These are phyloP conservation scores for Mormyrus hasselquistii DNA, from an alignment of 2,797 vertebrate genomes.

Conservation along the genomic window DNA sequence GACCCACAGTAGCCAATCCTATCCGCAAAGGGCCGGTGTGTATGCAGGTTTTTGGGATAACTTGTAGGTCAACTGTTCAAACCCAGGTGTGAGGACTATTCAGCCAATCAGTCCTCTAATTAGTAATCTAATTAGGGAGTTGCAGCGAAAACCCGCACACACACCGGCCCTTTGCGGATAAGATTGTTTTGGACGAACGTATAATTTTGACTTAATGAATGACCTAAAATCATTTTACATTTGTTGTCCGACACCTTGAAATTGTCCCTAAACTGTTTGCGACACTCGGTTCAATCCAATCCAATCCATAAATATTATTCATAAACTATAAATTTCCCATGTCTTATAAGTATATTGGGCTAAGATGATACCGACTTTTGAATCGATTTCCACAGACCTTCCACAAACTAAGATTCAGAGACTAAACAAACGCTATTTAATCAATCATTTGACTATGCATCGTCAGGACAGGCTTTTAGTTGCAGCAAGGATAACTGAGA, in stretches of 20 bases:
- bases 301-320: background rate
- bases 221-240: background rate
- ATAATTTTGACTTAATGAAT: background rate
- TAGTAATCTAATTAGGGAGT: too few relatives aligned
- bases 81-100: too few relatives aligned
- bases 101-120: too few relatives aligned
- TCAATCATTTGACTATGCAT: background rate
- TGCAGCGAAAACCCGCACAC: too few relatives aligned
- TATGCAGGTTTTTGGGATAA: too few relatives aligned
- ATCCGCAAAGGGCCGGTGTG: too few relatives aligned
- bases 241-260: background rate
- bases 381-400: background rate
- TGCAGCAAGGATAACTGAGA: background rate
- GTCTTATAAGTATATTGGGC: background rate
- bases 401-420: background rate
- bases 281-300: background rate
- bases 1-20: background rate
- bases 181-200: background rate
- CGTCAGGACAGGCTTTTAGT: background rate
- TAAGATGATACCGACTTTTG: background rate
- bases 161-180: too few relatives aligned
- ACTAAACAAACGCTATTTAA: background rate
- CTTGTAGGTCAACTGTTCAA: too few relatives aligned
- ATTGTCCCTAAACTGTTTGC: background rate
- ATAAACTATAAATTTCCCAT: background rate